A percentile compares a stretch with the other conserved stretches of the same genome.
phyloP scores from a whole-genome alignment of 2,888 invertebrate genomes.

The Cerastis leucographa region DNA sequence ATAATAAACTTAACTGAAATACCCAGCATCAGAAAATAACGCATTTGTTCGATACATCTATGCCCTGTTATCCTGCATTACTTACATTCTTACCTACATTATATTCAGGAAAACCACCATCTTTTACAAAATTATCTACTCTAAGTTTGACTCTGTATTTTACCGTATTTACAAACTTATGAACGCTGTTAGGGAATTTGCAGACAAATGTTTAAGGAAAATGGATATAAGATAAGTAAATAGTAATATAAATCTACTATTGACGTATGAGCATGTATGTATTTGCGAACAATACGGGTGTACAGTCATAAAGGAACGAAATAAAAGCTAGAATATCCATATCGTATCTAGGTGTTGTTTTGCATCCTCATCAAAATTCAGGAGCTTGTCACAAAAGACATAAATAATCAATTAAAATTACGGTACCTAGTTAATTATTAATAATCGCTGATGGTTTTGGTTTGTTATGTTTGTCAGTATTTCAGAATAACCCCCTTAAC shows the following conservation, averaged over 20 bases:
- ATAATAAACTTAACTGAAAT: too few species aligned
- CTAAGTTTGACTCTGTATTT: background rate
- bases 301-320: constrained; percentile 20
- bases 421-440: too few species aligned
- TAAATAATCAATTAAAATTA: too few species aligned
- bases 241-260: background rate
- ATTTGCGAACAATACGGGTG: constrained; percentile 3
- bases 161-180: constrained; percentile 25
- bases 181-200: constrained; percentile 11
- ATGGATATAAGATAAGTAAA: constrained; percentile 9
- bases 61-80: background rate
- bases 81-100: background rate
- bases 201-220: constrained; percentile 32
- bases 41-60: too few species aligned
- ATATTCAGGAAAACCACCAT: constrained; percentile 10
- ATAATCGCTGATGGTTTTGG: too few species aligned
- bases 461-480: too few species aligned
- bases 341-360: too few species aligned
- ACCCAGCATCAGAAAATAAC: too few species aligned
- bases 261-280: constrained; percentile 19
- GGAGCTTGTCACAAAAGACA: too few species aligned
- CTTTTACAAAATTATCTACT: background rate
- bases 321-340: background rate
- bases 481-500: too few species aligned
- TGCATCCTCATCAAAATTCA: too few species aligned